A percentile compares a stretch with the other conserved stretches of the same genome.
Conservation (phyloP, 2,113 vertebrate genomes). For the Cynopterus brachyotis region DNA sequence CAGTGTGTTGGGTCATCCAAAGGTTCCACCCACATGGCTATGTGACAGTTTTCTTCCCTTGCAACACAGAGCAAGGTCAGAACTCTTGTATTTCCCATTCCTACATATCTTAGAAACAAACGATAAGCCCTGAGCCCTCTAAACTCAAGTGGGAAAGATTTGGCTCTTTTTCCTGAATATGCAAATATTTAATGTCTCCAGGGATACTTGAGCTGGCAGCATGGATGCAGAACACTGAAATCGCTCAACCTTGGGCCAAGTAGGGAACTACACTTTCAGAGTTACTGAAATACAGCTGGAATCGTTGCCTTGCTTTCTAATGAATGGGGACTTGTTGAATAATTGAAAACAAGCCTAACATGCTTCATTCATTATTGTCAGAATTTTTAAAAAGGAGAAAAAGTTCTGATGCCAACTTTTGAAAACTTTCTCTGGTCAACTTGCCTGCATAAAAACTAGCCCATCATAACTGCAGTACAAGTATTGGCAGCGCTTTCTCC, state of each 20-base stretch:
- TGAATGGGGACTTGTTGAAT: slow-evolving; percentile 68
- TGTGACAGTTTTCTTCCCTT: background rate
- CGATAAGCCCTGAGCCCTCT: background rate
- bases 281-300: slow-evolving; percentile 27
- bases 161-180: background rate
- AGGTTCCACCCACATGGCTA: background rate
- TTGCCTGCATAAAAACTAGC: slow-evolving; percentile 35
- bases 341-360: slow-evolving; percentile 70
- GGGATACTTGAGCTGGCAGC: background rate
- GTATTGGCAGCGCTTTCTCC: background rate
- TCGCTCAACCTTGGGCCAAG: background rate
- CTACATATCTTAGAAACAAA: background rate
- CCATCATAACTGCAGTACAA: background rate
- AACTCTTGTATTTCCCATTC: background rate
- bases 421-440: slow-evolving; percentile 42
- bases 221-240: background rate
- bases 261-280: background rate
- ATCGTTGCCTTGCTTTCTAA: slow-evolving; percentile 29
- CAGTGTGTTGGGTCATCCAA: background rate
- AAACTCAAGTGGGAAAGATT: background rate
- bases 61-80: background rate
- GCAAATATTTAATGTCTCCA: background rate
- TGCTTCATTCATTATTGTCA: slow-evolving; percentile 61
- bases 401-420: slow-evolving; percentile 26
- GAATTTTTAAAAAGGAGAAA: background rate